Conservation (phyloP, 2,888 invertebrate genomes). For the Nemapogon koenigi region DNA sequence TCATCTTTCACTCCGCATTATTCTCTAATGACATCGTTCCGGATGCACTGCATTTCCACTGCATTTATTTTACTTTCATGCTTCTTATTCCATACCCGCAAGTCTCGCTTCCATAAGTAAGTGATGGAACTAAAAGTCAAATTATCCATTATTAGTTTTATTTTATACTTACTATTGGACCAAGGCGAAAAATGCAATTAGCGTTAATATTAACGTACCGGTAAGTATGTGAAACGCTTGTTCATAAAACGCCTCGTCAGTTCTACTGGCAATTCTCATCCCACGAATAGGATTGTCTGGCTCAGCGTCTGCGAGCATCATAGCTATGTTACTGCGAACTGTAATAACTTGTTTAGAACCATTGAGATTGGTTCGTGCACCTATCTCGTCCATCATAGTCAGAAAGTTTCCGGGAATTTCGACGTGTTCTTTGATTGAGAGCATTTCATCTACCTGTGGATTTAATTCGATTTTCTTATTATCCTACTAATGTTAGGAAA, state of each 20-base stretch:
- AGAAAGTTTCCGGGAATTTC: constrained; percentile 39
- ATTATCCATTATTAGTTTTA: too few species aligned
- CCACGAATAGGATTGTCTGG: constrained; percentile 35
- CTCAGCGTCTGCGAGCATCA: constrained; percentile 37
- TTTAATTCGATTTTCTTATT: too few species aligned
- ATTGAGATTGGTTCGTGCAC: constrained; percentile 31
- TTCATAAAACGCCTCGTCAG: constrained; percentile 27
- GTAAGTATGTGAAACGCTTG: constrained; percentile 37
- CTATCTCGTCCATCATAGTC: constrained; percentile 38
- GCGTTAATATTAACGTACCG: constrained; percentile 25
- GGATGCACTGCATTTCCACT: too few species aligned
- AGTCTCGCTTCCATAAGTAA: too few species aligned
- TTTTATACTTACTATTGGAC: too few species aligned
- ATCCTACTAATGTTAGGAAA: too few species aligned
- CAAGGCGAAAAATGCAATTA: too few species aligned
- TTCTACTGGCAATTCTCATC: constrained; percentile 31
- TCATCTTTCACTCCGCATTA: too few species aligned
- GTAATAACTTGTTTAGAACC: constrained; percentile 25
- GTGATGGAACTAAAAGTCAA: too few species aligned
- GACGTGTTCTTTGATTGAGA: constrained; percentile 27
- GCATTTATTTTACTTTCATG: too few species aligned
- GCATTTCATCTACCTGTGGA: constrained; percentile 40
- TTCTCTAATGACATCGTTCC: too few species aligned
- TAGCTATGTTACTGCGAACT: constrained; percentile 37
- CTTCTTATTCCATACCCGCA: too few species aligned